Conservation (phyloP, 2,113 vertebrate genomes). For the Petromus typicus region DNA sequence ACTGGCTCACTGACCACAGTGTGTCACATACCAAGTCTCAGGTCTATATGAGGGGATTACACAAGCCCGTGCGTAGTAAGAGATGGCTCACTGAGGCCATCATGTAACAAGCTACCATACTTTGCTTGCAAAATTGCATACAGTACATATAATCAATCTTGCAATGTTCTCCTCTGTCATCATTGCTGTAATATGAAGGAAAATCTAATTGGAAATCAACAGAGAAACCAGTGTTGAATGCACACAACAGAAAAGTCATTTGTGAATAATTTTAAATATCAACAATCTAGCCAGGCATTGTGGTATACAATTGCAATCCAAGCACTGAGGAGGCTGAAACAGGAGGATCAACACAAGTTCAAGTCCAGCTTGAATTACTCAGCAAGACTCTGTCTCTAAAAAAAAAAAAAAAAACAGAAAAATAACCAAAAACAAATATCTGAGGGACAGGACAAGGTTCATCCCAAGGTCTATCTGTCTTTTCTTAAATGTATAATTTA, state of each 20-base stretch:
- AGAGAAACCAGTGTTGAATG: background rate
- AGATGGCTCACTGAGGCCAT: background rate
- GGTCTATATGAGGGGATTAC: fast-evolving
- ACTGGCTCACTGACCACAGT: background rate
- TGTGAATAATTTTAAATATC: background rate
- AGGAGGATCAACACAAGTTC: background rate
- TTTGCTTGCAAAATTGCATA: background rate
- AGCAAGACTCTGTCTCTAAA: background rate
- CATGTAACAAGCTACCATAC: background rate
- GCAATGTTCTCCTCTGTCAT: background rate
- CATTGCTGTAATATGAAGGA: background rate
- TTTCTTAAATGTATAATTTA: background rate
- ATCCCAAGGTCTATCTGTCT: background rate
- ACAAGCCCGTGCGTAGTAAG: background rate
- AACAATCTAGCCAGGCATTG: background rate
- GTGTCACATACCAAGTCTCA: background rate
- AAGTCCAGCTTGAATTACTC: background rate
- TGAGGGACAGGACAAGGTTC: background rate
- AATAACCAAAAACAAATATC: background rate
- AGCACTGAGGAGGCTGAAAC: background rate
- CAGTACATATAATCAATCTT: background rate
- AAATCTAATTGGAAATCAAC: background rate
- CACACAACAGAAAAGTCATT: background rate
- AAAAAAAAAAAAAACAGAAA: background rate
- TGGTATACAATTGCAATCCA: background rate